Conservation (phyloP, 2,888 invertebrate genomes). For the Sarcophaga variegata region DNA sequence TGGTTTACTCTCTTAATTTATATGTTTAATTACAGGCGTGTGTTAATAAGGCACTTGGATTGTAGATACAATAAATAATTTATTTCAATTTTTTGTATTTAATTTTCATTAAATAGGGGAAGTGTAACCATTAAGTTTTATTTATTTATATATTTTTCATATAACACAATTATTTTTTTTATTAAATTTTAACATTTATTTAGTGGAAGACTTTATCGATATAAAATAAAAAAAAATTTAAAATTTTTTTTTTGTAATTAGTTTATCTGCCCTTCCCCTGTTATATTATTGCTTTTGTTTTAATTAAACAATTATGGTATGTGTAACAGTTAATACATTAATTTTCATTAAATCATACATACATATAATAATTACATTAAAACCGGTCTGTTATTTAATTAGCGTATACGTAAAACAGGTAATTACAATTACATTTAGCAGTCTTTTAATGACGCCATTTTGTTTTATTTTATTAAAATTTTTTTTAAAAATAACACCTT, state of each 20-base stretch:
- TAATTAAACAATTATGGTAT: not conserved
- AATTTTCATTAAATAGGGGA: not conserved
- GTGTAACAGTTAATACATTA: conserved; percentile 1
- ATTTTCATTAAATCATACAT: not conserved
- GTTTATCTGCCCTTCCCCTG: not conserved
- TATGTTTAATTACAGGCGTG: conserved; percentile 14
- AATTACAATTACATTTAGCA: conserved; percentile 17
- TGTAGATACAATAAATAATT: conserved; percentile 17
- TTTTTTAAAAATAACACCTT: not conserved
- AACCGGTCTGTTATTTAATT: not conserved
- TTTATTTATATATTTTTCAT: not conserved
- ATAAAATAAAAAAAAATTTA: not conserved
- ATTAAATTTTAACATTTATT: not conserved
- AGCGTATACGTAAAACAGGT: not conserved
- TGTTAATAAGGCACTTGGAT: conserved; percentile 51
- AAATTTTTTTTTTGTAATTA: not conserved
- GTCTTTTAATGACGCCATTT: conserved; percentile 25
- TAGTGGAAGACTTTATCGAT: conserved; percentile 42
- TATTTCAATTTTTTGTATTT: not conserved
- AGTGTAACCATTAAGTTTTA: not conserved
- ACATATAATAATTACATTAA: not conserved
- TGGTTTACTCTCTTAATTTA: not conserved
- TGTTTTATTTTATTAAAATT: conserved; percentile 10
- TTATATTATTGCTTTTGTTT: not conserved
- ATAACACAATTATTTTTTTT: no score